Evolutionary conservation across 2,113 vertebrate species (phyloP), one percentile per base, ranked within the genome.

Genomic region (Hippocampus abdominalis): DNA sequence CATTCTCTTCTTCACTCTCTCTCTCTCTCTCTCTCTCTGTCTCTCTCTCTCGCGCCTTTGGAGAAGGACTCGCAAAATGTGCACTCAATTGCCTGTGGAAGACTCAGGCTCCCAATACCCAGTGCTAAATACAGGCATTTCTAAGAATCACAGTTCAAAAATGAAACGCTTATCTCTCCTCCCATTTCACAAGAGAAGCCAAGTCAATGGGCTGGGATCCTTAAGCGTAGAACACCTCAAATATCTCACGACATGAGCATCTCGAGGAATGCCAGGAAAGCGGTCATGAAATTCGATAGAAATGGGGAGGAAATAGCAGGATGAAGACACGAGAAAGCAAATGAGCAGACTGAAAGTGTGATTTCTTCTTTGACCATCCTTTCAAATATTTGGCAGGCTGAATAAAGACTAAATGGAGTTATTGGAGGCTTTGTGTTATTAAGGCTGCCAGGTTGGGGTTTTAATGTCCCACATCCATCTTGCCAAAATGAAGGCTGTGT

Each of bases 131-230:
- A 86, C 86, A 83, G 79, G 80, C 82, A 86, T 54, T 89, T 91
- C 89, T 87, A 91, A 92, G 89, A 92, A 92, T 87, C 83, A 71
- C 80, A 81, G 88, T 90, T 91, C 81, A 89, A 86, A 89, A 86
- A 89, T 82, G 80, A 89, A 84, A 87, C 79, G 85, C 87, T 87
- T 82, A 80, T 84, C 85, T 86, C 76, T 75, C 67, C 84, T 78
- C 78, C 66, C 73, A 76, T 83, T 85, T 77, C 84, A 79, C 78
- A 81, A 77, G 81, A 75, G 72, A 79, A 64, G 71, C 75, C 66
- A 69, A 88, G 85, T 77, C 75, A 81, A 79, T 71, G 69, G 74
- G 78, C 69, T 70, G 12, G 69, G 74, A 81, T 42, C 56, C 72
- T 76, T 70, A 73, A 79, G 71, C 68, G 69, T 67, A 77, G 76